Evolutionary conservation across 2,888 invertebrate genomes (phyloP).

Genomic region (Leptothorax acervorum): DNA sequence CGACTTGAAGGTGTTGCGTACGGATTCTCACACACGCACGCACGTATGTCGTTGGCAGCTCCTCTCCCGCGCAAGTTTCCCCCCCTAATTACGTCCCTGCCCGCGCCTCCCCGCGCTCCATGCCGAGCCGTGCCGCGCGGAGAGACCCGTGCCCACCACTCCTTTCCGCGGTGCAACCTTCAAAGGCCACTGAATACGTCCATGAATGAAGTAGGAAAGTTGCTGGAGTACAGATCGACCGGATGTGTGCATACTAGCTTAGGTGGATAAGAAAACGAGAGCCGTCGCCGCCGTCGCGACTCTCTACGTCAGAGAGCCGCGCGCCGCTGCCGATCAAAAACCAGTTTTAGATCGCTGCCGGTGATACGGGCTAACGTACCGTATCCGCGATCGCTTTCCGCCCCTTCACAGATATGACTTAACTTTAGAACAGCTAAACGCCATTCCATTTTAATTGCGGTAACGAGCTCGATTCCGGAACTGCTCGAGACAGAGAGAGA

Average conservation of each 20-base stretch:
- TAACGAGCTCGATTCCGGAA: slow-evolving; percentile 14
- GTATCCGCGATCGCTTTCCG: slow-evolving; percentile 29
- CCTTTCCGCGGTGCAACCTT: slow-evolving; percentile 82
- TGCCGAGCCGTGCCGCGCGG: slow-evolving; percentile 55
- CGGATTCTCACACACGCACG: too few relatives aligned
- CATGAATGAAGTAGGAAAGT: slow-evolving; percentile 85
- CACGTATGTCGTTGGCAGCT: background rate
- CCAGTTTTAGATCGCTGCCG: slow-evolving; percentile 58
- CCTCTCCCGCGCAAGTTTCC: slow-evolving; percentile 37
- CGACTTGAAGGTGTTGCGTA: background rate
- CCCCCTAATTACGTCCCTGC: slow-evolving; percentile 30
- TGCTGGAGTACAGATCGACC: slow-evolving; percentile 77
- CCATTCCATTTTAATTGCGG: slow-evolving; percentile 26
- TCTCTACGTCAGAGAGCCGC: slow-evolving; percentile 31
- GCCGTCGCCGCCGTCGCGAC: slow-evolving; percentile 47
- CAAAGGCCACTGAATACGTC: slow-evolving; percentile 85
- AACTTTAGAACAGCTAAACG: background rate
- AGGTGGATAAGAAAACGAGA: slow-evolving; percentile 73
- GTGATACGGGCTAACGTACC: slow-evolving; percentile 37
- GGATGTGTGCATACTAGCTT: slow-evolving; percentile 77
- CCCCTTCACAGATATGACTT: slow-evolving; percentile 9
- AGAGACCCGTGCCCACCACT: slow-evolving; percentile 71
- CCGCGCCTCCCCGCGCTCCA: background rate
- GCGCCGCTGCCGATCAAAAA: slow-evolving; percentile 47
- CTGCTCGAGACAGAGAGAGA: background rate